phyloP scores from a whole-genome alignment of 2,113 vertebrate species.

The Myrmecophaga tridactyla region DNA sequence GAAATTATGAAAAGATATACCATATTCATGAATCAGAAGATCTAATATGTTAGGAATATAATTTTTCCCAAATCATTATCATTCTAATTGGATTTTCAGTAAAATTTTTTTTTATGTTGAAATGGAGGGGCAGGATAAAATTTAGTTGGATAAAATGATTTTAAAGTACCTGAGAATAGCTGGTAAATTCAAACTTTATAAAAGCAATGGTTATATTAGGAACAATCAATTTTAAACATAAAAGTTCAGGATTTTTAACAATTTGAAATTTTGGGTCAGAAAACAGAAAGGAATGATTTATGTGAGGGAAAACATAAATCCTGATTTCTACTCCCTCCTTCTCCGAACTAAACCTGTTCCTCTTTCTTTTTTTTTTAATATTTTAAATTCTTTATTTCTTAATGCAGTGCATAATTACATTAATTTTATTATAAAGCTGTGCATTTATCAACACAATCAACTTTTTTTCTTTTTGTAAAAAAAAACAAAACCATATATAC shows the following conservation, averaged over 20 bases:
- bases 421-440: too few relatives aligned
- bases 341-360: not conserved
- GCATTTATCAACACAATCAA: too few relatives aligned
- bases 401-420: too few relatives aligned
- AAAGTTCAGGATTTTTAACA: not conserved
- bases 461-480: too few relatives aligned
- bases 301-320: not conserved
- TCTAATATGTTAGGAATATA: not conserved
- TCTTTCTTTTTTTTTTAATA: too few relatives aligned
- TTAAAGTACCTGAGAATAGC: not conserved
- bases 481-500: too few relatives aligned
- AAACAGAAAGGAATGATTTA: not conserved
- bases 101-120: not conserved
- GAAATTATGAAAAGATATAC: too few relatives aligned
- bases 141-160: not conserved
- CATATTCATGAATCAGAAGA: too few relatives aligned
- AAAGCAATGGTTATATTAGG: not conserved
- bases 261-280: not conserved
- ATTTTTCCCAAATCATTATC: not conserved
- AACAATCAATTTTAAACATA: not conserved
- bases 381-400: too few relatives aligned
- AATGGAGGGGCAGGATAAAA: not conserved
- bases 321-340: not conserved
- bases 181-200: not conserved
- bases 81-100: not conserved